A percentile compares a stretch with the other conserved stretches of the same genome.
phyloP scores from a whole-genome alignment of 2,113 vertebrate genomes.

The Elgaria multicarinata region DNA sequence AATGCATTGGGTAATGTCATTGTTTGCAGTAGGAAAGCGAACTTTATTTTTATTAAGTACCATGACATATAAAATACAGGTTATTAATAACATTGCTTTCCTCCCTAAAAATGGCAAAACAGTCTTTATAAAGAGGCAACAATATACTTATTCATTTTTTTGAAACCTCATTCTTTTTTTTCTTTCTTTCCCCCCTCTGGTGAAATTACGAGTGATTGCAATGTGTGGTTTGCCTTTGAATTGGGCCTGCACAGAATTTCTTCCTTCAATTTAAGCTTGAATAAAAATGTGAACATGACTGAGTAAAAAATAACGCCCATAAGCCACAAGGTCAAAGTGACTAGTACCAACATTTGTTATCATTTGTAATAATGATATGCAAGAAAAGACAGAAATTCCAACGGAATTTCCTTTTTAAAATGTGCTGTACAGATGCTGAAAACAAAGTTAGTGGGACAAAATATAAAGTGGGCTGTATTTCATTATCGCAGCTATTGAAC shows the following conservation, averaged over 20 bases:
- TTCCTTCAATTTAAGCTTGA: slow-evolving; percentile 9
- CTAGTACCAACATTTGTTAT: neutral
- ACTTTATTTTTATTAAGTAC: neutral
- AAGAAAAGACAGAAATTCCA: slow-evolving; percentile 39
- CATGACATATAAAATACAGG: neutral
- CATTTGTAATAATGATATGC: slow-evolving; percentile 32
- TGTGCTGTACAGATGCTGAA: slow-evolving; percentile 39
- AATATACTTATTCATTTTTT: neutral
- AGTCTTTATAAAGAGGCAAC: neutral
- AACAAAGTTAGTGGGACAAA: slow-evolving; percentile 21
- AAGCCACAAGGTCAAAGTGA: neutral
- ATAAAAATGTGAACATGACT: neutral
- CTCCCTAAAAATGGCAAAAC: neutral
- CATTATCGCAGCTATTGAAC: slow-evolving; percentile 47
- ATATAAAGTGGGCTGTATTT: slow-evolving; percentile 28
- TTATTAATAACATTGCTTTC: slow-evolving; percentile 3
- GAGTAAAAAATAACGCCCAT: neutral
- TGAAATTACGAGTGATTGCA: neutral
- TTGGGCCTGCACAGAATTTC: neutral
- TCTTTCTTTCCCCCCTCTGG: too few species aligned
- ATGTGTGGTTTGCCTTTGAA: neutral
- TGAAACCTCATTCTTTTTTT: neutral
- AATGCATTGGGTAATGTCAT: neutral
- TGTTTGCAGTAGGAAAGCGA: slow-evolving; percentile 7
- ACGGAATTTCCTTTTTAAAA: slow-evolving; percentile 18